Conservation (phyloP, 2,113 vertebrate genomes). For the Otocyon megalotis region DNA sequence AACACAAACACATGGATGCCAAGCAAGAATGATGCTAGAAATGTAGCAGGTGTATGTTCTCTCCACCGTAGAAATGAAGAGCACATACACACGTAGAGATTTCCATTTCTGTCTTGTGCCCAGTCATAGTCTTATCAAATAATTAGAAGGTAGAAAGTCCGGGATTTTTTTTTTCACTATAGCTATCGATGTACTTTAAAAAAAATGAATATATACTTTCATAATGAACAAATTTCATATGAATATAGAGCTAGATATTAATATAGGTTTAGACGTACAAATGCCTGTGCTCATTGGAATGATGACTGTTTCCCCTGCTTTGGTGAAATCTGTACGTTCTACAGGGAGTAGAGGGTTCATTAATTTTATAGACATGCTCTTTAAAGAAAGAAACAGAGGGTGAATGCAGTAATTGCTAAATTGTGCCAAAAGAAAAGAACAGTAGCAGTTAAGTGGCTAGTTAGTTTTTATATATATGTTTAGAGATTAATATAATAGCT, state of each 20-base stretch:
- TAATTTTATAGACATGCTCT: slow-evolving; percentile 61
- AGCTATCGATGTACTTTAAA: background rate
- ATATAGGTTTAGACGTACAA: background rate
- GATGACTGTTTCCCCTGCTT: background rate
- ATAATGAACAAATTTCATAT: background rate
- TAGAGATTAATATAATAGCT: background rate
- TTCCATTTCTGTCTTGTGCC: background rate
- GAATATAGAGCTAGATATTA: background rate
- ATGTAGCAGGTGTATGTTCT: background rate
- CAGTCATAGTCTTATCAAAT: background rate
- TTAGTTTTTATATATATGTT: slow-evolving; percentile 63
- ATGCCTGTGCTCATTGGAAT: background rate
- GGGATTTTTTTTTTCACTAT: background rate
- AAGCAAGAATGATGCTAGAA: background rate
- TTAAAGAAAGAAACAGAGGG: slow-evolving; percentile 53
- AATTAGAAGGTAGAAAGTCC: background rate
- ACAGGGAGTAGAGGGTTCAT: slow-evolving; percentile 33
- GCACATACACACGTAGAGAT: background rate
- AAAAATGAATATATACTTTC: background rate
- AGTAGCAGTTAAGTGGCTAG: slow-evolving; percentile 23
- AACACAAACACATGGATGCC: background rate
- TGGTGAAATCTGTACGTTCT: slow-evolving; percentile 8
- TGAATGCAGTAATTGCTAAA: slow-evolving; percentile 46
- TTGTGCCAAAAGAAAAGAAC: slow-evolving; percentile 44
- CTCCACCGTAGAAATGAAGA: background rate